Conservation (phyloP, 2,797 vertebrate genomes). For the Myotis vivesi region DNA sequence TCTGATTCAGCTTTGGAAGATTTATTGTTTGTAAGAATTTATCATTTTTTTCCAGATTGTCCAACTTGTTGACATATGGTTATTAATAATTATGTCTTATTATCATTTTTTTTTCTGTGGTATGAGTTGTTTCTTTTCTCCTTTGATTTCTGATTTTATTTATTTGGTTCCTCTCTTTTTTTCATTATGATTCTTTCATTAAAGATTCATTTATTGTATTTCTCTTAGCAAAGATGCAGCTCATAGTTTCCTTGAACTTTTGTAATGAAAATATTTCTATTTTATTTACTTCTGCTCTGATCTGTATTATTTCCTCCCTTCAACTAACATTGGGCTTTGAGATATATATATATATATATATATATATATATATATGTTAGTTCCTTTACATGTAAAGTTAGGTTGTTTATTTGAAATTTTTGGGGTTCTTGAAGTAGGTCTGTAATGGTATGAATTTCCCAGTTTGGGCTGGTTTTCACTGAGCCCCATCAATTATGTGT, state of each 20-base stretch:
- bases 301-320: background rate
- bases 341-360: too few relatives aligned
- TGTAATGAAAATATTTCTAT: background rate
- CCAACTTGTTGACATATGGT: background rate
- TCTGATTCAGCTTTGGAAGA: background rate
- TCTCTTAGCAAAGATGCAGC: background rate
- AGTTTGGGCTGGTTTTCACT: background rate
- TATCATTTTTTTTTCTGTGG: background rate
- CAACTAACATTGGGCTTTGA: background rate
- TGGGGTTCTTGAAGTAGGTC: background rate
- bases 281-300: background rate
- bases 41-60: background rate
- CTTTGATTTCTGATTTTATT: background rate
- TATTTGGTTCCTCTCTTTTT: background rate
- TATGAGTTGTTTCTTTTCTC: background rate
- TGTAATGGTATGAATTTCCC: background rate
- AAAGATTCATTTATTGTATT: background rate
- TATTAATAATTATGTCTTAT: background rate
- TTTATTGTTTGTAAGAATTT: background rate
- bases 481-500: background rate
- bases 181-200: background rate
- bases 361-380: background rate
- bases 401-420: background rate
- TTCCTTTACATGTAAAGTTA: background rate
- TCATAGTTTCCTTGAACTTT: background rate